Evolutionary conservation across 2,888 invertebrate species (phyloP).

Genomic region (Drosophila hamatofila): DNA sequence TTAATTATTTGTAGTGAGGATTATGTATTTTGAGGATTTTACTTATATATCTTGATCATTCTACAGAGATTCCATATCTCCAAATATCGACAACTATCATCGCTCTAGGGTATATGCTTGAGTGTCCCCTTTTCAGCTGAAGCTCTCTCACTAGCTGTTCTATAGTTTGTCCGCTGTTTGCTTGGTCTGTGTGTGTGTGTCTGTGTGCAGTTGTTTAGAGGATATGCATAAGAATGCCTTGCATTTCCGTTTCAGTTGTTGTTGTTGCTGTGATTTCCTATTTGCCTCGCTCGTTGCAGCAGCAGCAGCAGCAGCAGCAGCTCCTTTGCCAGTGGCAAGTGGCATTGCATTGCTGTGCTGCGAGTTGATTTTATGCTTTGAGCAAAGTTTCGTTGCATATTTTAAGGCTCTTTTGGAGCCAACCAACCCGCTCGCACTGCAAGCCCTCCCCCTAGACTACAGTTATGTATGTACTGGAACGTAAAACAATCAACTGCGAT

Average conservation of each 20-base stretch:
- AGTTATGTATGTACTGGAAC: slow-evolving; percentile 53
- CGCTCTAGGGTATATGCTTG: background rate
- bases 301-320: slow-evolving; percentile 35
- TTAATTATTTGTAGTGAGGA: no score
- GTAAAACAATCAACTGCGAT: slow-evolving; percentile 81
- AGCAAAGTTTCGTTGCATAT: slow-evolving; percentile 81
- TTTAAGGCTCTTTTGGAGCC: slow-evolving; percentile 72
- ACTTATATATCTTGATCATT: no score
- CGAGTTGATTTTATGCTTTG: slow-evolving; percentile 78
- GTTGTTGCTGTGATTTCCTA: slow-evolving; percentile 76
- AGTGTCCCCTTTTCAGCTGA: background rate
- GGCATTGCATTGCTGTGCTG: slow-evolving; percentile 61
- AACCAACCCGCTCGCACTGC: slow-evolving; percentile 8
- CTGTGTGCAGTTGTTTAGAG: slow-evolving; percentile 74
- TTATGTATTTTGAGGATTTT: no score
- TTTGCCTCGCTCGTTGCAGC: slow-evolving; percentile 41
- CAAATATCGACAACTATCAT: background rate
- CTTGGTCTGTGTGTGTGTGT: slow-evolving; percentile 32
- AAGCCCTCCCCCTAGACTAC: slow-evolving; percentile 11
- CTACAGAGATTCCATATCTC: background rate
- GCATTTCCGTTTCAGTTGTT: slow-evolving; percentile 77
- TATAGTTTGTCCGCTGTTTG: slow-evolving; percentile 28
- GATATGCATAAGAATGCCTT: slow-evolving; percentile 82
- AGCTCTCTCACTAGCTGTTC: background rate
- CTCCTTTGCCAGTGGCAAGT: slow-evolving; percentile 58